phyloP scores from a whole-genome alignment of 2,888 invertebrate species.

The Ptychoptera contaminata region DNA sequence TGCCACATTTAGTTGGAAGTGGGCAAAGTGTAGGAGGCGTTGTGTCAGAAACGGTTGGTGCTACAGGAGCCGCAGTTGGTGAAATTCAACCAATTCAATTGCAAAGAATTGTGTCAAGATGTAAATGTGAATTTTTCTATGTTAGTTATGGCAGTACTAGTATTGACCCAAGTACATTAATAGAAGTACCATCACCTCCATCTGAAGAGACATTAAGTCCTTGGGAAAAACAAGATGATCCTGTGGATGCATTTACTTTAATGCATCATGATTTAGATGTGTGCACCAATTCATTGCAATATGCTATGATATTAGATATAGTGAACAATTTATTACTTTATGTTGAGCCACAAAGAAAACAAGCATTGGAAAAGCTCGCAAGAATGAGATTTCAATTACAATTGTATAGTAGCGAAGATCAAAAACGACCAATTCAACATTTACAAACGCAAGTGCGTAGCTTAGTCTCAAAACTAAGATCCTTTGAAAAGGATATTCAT shows the following conservation, averaged over 20 bases:
- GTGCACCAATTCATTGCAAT: constrained; percentile 89
- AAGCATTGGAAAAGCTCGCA: constrained; percentile 69
- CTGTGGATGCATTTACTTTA: constrained; percentile 91
- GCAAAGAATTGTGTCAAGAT: constrained; percentile 92
- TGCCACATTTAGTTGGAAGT: constrained; percentile 79
- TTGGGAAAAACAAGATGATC: constrained; percentile 70
- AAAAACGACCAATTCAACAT: constrained; percentile 78
- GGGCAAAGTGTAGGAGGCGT: constrained; percentile 96
- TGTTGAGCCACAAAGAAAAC: constrained; percentile 89
- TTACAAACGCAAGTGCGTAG: constrained; percentile 67
- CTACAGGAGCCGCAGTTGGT: constrained; percentile 48
- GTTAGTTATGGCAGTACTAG: constrained; percentile 75
- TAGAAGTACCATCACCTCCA: constrained; percentile 54
- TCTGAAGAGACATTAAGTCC: constrained; percentile 51
- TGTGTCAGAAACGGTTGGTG: constrained; percentile 80
- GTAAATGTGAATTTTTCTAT: constrained; percentile 97
- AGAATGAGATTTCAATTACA: constrained; percentile 91
- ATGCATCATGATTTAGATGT: constrained; percentile 98
- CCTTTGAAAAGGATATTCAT: constrained; percentile 81
- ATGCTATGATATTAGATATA: constrained; percentile 93
- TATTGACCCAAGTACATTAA: constrained; percentile 33
- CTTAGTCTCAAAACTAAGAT: constrained; percentile 63
- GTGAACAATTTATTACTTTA: constrained; percentile 93
- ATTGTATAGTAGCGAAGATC: constrained; percentile 79
- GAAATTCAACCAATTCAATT: constrained; percentile 48